A percentile compares a stretch with the other conserved stretches of the same genome.
These are phyloP conservation scores for Halcyon senegalensis DNA, from an alignment of 2,113 vertebrate species.

Conservation along the genomic window DNA sequence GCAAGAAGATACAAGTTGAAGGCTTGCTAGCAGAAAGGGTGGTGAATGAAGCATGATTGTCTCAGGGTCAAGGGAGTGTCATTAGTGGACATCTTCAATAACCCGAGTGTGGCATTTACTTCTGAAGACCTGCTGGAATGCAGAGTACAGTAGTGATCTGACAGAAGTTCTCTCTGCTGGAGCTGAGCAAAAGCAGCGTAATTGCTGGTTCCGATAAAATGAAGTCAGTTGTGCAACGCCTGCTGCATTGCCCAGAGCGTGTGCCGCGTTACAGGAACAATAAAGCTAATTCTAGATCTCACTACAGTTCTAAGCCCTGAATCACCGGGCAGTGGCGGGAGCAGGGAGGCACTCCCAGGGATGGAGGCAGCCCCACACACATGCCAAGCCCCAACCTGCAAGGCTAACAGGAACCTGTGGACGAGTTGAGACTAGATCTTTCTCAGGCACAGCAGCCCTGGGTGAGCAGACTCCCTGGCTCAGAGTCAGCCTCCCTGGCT, in stretches of 20 bases:
- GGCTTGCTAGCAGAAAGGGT: neutral
- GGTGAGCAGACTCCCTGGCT: neutral
- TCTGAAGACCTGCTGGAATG: neutral
- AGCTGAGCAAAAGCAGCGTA: neutral
- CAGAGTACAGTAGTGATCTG: neutral
- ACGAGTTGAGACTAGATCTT: neutral
- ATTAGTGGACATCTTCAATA: neutral
- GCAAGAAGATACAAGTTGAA: neutral
- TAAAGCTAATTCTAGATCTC: slow-evolving; percentile 58
- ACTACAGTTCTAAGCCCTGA: slow-evolving; percentile 49
- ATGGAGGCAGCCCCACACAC: neutral
- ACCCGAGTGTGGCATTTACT: neutral
- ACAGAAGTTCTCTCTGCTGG: neutral
- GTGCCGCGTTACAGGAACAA: slow-evolving; percentile 3
- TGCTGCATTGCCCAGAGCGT: slow-evolving; percentile 17
- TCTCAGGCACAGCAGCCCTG: neutral
- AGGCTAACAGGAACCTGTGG: neutral
- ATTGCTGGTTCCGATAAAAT: slow-evolving; percentile 57
- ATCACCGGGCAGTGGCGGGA: slow-evolving; percentile 41
- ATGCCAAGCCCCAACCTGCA: neutral
- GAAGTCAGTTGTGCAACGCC: slow-evolving; percentile 27
- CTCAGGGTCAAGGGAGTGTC: neutral
- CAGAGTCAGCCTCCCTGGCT: neutral
- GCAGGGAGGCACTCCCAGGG: slow-evolving; percentile 7
- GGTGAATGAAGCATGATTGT: neutral